Evolutionary conservation across 2,113 vertebrate genomes (phyloP).

Genomic region (Propithecus coquereli): DNA sequence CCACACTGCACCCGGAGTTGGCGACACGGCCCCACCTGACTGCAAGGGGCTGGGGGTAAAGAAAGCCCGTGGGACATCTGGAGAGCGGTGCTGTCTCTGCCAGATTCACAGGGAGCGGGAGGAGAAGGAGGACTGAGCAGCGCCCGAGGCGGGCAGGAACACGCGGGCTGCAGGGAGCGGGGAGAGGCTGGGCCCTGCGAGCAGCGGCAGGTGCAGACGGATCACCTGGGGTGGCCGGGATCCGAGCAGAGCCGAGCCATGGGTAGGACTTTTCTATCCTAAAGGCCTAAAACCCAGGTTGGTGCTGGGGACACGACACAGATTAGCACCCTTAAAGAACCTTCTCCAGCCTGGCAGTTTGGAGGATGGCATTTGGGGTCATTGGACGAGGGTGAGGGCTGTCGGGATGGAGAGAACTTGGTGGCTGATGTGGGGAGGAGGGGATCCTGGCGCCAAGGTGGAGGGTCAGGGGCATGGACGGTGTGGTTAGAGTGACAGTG

Average conservation of each 20-base stretch:
- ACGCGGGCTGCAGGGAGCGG: background rate
- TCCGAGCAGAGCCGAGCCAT: background rate
- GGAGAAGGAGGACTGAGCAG: no score
- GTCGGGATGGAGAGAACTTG: no score
- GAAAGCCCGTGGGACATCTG: no score
- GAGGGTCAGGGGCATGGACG: background rate
- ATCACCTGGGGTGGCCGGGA: no score
- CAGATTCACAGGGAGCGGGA: no score
- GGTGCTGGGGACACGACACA: background rate
- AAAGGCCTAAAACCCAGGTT: background rate
- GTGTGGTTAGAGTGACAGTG: background rate
- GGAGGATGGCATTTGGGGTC: background rate
- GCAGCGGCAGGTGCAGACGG: background rate
- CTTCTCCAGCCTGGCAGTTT: background rate
- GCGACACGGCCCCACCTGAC: background rate
- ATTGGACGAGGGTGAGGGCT: background rate
- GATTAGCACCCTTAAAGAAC: background rate
- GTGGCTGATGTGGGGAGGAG: no score
- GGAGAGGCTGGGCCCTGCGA: background rate
- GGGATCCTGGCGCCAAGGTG: background rate
- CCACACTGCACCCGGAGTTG: background rate
- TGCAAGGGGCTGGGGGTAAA: background rate
- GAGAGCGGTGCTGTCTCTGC: background rate
- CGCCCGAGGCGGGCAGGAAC: background rate
- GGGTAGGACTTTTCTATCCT: background rate